Evolutionary conservation across 2,113 vertebrate species (phyloP).

Genomic region (Pelecanoides urinatrix): DNA sequence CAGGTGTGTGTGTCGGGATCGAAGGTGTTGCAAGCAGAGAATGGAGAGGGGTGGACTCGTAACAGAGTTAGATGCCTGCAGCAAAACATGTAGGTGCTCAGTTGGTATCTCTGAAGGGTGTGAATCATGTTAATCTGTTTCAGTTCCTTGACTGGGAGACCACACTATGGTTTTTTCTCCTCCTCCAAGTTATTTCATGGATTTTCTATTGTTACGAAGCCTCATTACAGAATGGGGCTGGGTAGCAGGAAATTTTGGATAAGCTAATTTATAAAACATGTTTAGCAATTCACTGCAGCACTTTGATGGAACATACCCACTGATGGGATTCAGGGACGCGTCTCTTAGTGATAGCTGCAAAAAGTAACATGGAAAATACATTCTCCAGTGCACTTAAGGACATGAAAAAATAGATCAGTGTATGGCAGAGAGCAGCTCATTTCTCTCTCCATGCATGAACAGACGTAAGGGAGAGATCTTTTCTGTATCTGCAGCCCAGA

Average conservation of each 20-base stretch:
- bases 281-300: background rate
- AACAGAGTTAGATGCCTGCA: background rate
- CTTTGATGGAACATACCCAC: accelerated
- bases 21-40: accelerated
- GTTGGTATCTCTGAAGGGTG: accelerated
- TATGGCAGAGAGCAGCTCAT: background rate
- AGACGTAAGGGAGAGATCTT: background rate
- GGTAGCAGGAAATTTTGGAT: background rate
- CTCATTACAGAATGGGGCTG: background rate
- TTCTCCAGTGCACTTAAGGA: conserved; percentile 4
- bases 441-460: background rate
- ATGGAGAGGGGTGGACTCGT: background rate
- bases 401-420: background rate
- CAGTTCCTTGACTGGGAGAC: background rate
- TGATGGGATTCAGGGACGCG: background rate
- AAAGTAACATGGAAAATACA: conserved; percentile 32
- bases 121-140: background rate
- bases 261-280: background rate
- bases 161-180: accelerated
- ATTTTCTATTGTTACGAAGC: background rate
- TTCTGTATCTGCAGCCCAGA: background rate
- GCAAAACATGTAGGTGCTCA: background rate
- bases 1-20: background rate
- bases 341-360: background rate
- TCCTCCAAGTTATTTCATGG: accelerated